Conservation (phyloP, 2,888 invertebrate genomes). For the Meiosimyza decipiens region DNA sequence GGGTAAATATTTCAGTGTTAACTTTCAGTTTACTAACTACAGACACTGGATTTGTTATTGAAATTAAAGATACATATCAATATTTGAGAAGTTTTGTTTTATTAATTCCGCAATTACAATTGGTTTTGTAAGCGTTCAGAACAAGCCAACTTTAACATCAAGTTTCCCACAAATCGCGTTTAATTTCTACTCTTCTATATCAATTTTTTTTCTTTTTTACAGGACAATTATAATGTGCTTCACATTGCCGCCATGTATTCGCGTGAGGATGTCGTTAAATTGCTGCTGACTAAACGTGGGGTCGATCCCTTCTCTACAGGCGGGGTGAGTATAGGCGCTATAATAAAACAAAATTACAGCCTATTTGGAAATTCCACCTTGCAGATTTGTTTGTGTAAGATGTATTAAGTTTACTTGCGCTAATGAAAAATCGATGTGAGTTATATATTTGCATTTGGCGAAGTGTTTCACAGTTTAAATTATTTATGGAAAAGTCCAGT, state of each 20-base stretch:
- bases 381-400: not conserved
- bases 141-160: too few species aligned
- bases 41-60: too few species aligned
- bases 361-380: conserved; percentile 31
- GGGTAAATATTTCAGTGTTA: too few species aligned
- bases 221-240: conserved; percentile 96
- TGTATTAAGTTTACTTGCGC: conserved; percentile 1
- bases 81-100: too few species aligned
- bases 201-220: conserved; percentile 47
- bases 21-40: too few species aligned
- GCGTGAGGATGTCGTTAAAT: conserved; percentile 92
- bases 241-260: conserved; percentile 96
- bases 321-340: conserved; percentile 77
- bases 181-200: too few species aligned
- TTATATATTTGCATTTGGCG: not conserved
- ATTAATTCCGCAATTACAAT: too few species aligned
- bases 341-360: conserved; percentile 33
- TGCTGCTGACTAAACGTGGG: conserved; percentile 86
- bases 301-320: conserved; percentile 94
- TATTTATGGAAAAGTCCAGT: not conserved
- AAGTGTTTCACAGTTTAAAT: not conserved
- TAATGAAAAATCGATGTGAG: conserved; percentile 10
- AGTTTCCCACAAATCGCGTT: too few species aligned
- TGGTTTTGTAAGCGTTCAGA: too few species aligned
- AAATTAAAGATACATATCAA: too few species aligned